phyloP scores from a whole-genome alignment of 2,888 invertebrate species.

The Drosophila stalkeri region DNA sequence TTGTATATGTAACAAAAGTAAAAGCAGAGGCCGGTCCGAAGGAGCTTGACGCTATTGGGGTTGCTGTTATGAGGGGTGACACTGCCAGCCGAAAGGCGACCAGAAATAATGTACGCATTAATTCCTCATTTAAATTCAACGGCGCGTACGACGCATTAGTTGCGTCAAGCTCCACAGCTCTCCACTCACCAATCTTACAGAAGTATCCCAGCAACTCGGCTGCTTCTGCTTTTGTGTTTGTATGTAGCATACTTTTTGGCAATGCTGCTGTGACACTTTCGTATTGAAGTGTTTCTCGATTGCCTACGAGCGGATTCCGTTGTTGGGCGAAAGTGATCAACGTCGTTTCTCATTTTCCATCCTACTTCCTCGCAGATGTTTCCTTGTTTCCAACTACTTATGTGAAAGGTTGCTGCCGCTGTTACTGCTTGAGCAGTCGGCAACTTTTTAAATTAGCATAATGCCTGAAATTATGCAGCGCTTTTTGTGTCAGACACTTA shows the following conservation, averaged over 20 bases:
- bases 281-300: constrained; percentile 81
- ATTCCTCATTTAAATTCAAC: constrained; percentile 86
- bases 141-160: constrained; percentile 85
- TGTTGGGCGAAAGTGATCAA: constrained; percentile 70
- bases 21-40: constrained; percentile 30
- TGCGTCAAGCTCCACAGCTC: constrained; percentile 49
- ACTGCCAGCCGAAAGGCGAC: constrained; percentile 28
- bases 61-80: constrained; percentile 17
- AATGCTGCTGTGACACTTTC: constrained; percentile 56
- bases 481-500: constrained; percentile 53
- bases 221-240: constrained; percentile 38
- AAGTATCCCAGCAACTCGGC: constrained; percentile 15
- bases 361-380: constrained; percentile 52
- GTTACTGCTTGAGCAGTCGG: constrained; percentile 58
- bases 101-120: constrained; percentile 84
- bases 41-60: constrained; percentile 30
- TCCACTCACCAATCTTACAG: not conserved
- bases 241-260: constrained; percentile 63
- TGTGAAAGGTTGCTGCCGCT: constrained; percentile 45
- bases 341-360: constrained; percentile 31
- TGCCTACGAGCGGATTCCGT: constrained; percentile 81
- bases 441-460: constrained; percentile 77
- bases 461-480: constrained; percentile 79
- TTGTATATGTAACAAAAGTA: constrained; percentile 65
- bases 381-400: constrained; percentile 60